Evolutionary conservation across 2,113 vertebrate genomes (phyloP).

Genomic region (Actinemys pallida): DNA sequence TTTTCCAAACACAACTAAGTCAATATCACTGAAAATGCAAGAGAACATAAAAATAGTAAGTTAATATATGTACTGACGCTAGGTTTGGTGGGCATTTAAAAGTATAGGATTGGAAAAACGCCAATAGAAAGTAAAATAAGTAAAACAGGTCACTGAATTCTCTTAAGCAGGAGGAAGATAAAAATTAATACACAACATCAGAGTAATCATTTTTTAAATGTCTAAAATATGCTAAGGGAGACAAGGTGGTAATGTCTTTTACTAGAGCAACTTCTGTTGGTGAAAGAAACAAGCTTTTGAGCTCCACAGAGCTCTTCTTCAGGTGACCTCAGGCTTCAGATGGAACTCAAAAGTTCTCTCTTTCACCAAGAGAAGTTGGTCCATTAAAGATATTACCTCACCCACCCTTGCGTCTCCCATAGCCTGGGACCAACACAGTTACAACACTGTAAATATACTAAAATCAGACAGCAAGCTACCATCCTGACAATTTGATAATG

Average conservation of each 20-base stretch:
- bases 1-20: slow-evolving; percentile 97
- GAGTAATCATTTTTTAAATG: not conserved
- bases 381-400: not conserved
- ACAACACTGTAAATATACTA: not conserved
- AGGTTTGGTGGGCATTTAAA: not conserved
- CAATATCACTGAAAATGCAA: slow-evolving; percentile 89
- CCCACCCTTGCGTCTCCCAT: not conserved
- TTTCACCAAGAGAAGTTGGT: not conserved
- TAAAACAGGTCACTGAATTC: not conserved
- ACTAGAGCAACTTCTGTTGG: not conserved
- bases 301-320: not conserved
- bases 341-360: not conserved
- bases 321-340: not conserved
- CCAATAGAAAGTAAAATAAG: not conserved
- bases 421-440: not conserved
- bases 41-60: not conserved
- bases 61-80: not conserved
- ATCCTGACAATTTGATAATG: not conserved
- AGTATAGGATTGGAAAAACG: not conserved
- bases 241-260: not conserved
- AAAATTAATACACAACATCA: not conserved
- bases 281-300: not conserved
- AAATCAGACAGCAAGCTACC: not conserved
- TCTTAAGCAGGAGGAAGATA: not conserved
- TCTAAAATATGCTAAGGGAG: not conserved